These are phyloP conservation scores for Plutomurus gul DNA, from an alignment of 1,140 invertebrate species.

Conservation along the genomic window DNA sequence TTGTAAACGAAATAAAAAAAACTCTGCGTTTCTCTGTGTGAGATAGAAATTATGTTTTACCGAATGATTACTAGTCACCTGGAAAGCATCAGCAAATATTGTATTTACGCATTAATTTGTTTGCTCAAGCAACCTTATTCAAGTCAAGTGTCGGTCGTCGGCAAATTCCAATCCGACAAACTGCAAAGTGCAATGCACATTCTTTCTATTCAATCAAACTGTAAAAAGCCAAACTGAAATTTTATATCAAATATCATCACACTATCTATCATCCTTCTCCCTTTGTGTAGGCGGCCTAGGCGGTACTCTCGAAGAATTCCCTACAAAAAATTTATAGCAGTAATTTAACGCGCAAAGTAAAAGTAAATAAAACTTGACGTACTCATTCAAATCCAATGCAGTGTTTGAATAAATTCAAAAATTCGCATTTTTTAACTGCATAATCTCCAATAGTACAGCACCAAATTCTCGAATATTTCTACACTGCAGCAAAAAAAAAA, in stretches of 20 bases:
- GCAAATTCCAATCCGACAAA: conserved; percentile 23
- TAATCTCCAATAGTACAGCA: no score
- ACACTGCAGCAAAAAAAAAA: no score
- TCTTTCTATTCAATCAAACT: neutral
- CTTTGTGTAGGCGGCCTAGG: no score
- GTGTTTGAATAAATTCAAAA: no score
- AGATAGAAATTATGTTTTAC: conserved; percentile 37
- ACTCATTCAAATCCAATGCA: no score
- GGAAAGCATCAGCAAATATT: conserved; percentile 45
- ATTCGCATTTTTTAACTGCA: no score
- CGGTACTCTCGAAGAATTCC: no score
- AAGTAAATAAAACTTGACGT: no score
- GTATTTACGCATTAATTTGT: conserved; percentile 44
- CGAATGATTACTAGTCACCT: conserved; percentile 44
- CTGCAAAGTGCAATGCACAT: conserved; percentile 13
- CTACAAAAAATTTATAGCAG: no score
- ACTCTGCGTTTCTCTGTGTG: conserved; percentile 11
- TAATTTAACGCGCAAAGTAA: no score
- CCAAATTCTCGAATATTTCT: no score
- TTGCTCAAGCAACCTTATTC: conserved; percentile 33
- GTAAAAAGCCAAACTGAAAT: neutral
- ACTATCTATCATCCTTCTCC: no score
- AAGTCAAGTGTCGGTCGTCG: conserved; percentile 22
- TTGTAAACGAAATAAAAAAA: conserved; percentile 30
- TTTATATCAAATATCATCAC: conserved; percentile 10